Evolutionary conservation across 2,113 vertebrate species (phyloP), one percentile per base, ranked within the genome.

Genomic region (Dipodomys ordii): DNA sequence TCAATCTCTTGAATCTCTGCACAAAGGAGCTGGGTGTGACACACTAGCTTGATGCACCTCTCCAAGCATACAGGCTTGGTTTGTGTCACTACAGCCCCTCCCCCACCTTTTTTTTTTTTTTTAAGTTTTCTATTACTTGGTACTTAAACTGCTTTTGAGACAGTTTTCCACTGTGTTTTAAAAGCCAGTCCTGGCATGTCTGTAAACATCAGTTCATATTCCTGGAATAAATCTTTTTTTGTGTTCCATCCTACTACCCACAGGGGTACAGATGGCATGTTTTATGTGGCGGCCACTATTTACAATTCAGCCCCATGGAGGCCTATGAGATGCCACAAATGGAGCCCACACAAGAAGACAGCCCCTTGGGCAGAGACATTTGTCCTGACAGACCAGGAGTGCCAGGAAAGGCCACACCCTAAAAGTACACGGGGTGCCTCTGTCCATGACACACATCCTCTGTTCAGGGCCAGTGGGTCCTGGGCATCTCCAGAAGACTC

Each of bases 161-260:
- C 96, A 97, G 96, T 92, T 97, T 96, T 96, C 96, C 92, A 91
- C 96, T 96, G 92, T 95, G 87, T 96, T 96, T 91, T 93, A 95
- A 97, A 97, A 94, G 92, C 80, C 88, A 78, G 95, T 77, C 86
- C 86, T 92, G 81, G 95, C 90, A 94, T 96, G 96, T 96, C 95
- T 94, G 94, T 97, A 97, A 97, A 97, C 96, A 97, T 94, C 94
- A 97, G 92, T 97, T 97, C 96, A 89, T 97, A 95, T 97, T 97
- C 94, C 97, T 97, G 96, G 97, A 97, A 97, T 96, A 96, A 96
- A 95, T 96, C 94, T 94, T 97, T 95, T 79, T 96, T 93, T 97
- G 96, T 97, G 94, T 96, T 93, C 93, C 95, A 90, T 97, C 80
- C 71, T 90, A 64, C 88, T 96, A 94, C 94, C 97, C 97, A 97